Percentiles rank a stretch among this genome's conserved stretches.
Conservation (phyloP, 2,113 vertebrate genomes). For the Saccopteryx leptura region DNA sequence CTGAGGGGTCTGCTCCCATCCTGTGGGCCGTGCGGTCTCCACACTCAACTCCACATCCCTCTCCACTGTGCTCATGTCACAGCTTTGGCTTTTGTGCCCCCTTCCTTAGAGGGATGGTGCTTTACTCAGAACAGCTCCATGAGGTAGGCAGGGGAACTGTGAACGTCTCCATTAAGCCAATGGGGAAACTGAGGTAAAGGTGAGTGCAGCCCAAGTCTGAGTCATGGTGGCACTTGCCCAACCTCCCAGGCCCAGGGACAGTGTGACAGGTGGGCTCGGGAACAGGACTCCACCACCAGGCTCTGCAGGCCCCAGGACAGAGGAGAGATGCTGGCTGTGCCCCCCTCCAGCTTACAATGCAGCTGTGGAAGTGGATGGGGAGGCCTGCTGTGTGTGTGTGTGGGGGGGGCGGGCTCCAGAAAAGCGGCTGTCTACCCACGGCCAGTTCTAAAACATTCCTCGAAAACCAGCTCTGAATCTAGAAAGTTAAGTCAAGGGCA, state of each 20-base stretch:
- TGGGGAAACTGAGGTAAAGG: constrained; percentile 1
- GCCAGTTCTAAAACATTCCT: not conserved
- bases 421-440: not conserved
- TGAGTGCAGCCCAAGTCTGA: not conserved
- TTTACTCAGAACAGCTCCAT: constrained; percentile 59
- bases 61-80: rapidly evolving
- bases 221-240: rapidly evolving
- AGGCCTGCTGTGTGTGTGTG: no score
- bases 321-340: not conserved
- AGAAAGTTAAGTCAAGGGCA: not conserved
- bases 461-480: not conserved
- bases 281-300: not conserved
- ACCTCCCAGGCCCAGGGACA: not conserved
- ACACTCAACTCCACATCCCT: rapidly evolving
- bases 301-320: not conserved
- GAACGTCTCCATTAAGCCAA: not conserved
- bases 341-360: no score
- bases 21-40: not conserved
- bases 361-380: no score
- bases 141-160: constrained; percentile 50
- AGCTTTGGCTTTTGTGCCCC: not conserved
- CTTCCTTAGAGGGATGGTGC: not conserved
- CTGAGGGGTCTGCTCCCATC: not conserved
- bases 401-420: no score
- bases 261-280: rapidly evolving